Conservation (phyloP, 1,140 invertebrate species). For the Ctenoplectra terminalis region DNA sequence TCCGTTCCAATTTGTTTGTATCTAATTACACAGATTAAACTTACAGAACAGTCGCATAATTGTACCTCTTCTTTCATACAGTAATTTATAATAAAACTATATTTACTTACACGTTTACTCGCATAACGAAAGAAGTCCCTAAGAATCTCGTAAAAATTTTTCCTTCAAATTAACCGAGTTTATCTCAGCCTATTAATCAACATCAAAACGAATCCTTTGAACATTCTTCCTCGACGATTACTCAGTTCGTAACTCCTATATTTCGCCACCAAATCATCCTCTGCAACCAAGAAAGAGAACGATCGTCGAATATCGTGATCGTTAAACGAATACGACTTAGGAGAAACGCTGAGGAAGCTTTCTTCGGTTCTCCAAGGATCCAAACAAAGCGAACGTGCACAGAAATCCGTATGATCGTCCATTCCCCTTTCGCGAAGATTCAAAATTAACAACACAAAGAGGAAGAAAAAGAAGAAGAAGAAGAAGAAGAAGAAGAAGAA, state of each 20-base stretch:
- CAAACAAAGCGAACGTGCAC: neutral
- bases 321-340: slow-evolving; percentile 6
- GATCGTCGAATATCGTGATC: slow-evolving; percentile 16
- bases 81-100: no score
- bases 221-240: neutral
- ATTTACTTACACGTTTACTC: no score
- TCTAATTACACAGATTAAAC: no score
- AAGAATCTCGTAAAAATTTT: neutral
- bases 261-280: neutral
- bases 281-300: neutral
- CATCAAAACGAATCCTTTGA: slow-evolving; percentile 1
- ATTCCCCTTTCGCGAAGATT: neutral
- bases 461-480: neutral
- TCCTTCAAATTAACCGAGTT: neutral
- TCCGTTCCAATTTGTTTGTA: no score
- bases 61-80: no score
- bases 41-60: no score
- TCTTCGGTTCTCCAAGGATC: neutral
- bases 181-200: neutral
- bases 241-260: slow-evolving; percentile 2
- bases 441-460: neutral
- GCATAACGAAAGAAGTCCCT: no score
- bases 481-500: neutral
- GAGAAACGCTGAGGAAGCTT: neutral
- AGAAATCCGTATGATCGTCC: neutral